Conservation (phyloP, 2,888 invertebrate genomes). For the Tineola bisselliella region DNA sequence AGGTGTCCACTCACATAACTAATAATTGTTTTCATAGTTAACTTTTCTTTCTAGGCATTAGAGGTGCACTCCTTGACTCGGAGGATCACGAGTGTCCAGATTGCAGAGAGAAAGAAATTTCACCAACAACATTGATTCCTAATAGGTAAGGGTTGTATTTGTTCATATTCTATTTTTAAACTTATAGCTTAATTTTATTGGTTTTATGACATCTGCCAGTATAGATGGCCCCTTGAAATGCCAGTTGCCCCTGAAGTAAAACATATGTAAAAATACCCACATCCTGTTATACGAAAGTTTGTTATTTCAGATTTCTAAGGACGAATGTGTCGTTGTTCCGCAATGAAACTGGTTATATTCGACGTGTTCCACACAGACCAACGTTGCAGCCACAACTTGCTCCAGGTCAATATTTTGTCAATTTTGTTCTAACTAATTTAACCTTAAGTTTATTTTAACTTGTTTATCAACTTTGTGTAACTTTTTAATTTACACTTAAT, state of each 20-base stretch:
- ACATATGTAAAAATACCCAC: too few relatives aligned
- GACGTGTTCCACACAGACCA: slow-evolving; percentile 49
- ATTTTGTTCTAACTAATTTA: too few relatives aligned
- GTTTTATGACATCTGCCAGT: too few relatives aligned
- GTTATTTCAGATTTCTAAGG: slow-evolving; percentile 74
- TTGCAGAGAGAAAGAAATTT: slow-evolving; percentile 91
- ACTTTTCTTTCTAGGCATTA: slow-evolving; percentile 80
- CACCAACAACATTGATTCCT: slow-evolving; percentile 92
- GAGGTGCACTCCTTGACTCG: slow-evolving; percentile 87
- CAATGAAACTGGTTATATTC: slow-evolving; percentile 89
- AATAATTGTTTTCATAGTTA: too few relatives aligned
- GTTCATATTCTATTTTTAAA: background rate
- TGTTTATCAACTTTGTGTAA: too few relatives aligned
- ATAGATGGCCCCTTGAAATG: too few relatives aligned
- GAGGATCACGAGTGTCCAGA: slow-evolving; percentile 96
- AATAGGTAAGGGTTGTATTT: slow-evolving; percentile 76
- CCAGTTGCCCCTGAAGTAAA: too few relatives aligned
- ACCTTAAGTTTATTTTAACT: too few relatives aligned
- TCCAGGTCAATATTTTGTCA: background rate
- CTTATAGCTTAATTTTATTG: too few relatives aligned
- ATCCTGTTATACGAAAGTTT: too few relatives aligned
- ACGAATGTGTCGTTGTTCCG: slow-evolving; percentile 90
- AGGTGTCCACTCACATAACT: too few relatives aligned
- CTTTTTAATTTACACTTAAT: too few relatives aligned
- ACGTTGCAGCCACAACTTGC: slow-evolving; percentile 32